Evolutionary conservation across 1,140 invertebrate genomes (phyloP), one percentile per base, ranked within the genome.

Genomic region (Drosophila repletoides): DNA sequence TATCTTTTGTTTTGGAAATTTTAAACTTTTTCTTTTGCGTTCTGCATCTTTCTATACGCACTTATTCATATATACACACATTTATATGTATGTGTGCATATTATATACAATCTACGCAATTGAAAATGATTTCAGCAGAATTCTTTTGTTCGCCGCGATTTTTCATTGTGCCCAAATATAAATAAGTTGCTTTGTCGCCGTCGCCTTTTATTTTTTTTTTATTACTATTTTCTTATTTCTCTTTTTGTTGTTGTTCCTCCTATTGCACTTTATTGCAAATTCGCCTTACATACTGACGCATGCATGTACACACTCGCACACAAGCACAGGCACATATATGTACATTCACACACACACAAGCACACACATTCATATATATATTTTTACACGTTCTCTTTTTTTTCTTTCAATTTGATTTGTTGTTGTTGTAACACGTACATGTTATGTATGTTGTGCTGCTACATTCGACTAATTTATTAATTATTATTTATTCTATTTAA

Each of bases 111-210:
- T 66, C 74, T 83, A 83, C 79, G 79, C 79, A 83, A 74, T 83
- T 71, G 46, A 45, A 67, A 77, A 73, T 73, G 43, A 46, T 56
- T 69, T 83, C 45, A 40, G 24, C 38, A 58, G 59, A 48, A 60
- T 73, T 83, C 74, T 84, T n/a, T 83, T 83, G 74, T 71, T 63
- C 70, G 48, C 26, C 52, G 70, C 61, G 21, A 48, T 58, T 56
- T 63, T 40, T 58, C 56, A 74, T 72, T 71, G 43, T 68, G 34
- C 24, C 14, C 19, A 69, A 48, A 69, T 51, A 58, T 19, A 61
- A 55, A 63, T 36, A 38, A 63, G 33, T 55, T 60, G 53, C 79
- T 53, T 14, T 31, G 59, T 59, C 19, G 64, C n/a, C 63, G 48
- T 36, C 46, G 9, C 38, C 60, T 38, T 76, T 74, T 67, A 64